phyloP scores from a whole-genome alignment of 1,140 invertebrate species.

The Triops cancriformis region DNA sequence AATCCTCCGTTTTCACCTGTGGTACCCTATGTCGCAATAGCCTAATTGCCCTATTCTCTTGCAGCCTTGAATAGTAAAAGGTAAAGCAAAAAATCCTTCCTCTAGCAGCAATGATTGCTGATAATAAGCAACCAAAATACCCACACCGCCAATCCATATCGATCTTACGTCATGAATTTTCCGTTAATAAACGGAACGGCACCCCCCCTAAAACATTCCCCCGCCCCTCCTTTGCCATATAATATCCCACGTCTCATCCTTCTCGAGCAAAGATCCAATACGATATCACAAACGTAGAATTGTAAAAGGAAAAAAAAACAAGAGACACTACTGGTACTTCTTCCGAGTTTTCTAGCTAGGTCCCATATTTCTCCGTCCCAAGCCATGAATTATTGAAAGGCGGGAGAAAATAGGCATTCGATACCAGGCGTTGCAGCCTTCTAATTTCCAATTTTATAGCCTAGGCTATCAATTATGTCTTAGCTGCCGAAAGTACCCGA shows the following conservation, averaged over 20 bases:
- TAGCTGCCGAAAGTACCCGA: conserved; percentile 2
- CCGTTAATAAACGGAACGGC: not conserved
- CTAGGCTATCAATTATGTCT: conserved; percentile 4
- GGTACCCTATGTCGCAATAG: not conserved
- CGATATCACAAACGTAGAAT: not conserved
- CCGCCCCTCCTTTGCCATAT: not conserved
- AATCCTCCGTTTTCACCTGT: too few species aligned
- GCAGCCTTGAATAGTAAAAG: not conserved
- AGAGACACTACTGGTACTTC: not conserved
- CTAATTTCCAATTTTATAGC: conserved; percentile 14
- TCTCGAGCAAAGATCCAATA: not conserved
- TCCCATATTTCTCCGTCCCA: not conserved
- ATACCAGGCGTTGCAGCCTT: conserved; percentile 12
- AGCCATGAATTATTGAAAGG: conserved; percentile 11
- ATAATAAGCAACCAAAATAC: not conserved
- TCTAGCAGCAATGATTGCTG: not conserved
- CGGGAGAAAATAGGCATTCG: conserved; percentile 4
- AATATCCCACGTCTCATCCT: not conserved
- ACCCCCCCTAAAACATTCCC: not conserved
- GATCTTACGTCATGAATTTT: not conserved
- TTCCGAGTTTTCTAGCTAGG: not conserved
- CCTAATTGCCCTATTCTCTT: not conserved
- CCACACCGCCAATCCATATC: not conserved
- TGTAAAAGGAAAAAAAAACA: not conserved
- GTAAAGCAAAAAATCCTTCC: not conserved